These are phyloP conservation scores for Trichogramma pretiosum DNA, from an alignment of 1,140 invertebrate species.

Conservation along the genomic window DNA sequence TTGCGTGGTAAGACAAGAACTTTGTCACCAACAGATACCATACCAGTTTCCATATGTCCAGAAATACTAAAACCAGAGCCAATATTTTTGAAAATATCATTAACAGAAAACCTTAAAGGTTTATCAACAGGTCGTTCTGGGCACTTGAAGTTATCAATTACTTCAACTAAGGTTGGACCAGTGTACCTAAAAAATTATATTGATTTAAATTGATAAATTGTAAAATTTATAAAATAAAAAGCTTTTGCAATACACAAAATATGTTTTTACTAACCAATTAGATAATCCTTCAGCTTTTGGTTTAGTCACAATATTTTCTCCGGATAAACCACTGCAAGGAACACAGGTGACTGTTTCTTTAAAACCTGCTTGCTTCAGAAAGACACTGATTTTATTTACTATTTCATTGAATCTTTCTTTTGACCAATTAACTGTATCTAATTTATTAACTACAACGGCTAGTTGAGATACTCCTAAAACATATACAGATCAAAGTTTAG, in stretches of 20 bases:
- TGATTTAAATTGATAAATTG: no score
- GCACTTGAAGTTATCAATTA: conserved; percentile 68
- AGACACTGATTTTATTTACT: conserved; percentile 70
- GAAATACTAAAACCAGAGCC: conserved; percentile 80
- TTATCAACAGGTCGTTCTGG: conserved; percentile 78
- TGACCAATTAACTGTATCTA: conserved; percentile 99
- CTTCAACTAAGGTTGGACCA: conserved; percentile 35
- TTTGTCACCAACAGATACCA: conserved; percentile 75
- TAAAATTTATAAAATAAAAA: neutral
- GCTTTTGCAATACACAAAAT: neutral
- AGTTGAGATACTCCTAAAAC: conserved; percentile 37
- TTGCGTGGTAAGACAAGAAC: conserved; percentile 79
- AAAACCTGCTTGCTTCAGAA: conserved; percentile 92
- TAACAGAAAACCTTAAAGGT: conserved; percentile 84
- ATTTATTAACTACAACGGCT: conserved; percentile 61
- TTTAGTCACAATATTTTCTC: conserved; percentile 77
- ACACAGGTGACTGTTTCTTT: conserved; percentile 81
- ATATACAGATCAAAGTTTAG: neutral
- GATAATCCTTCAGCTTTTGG: conserved; percentile 59
- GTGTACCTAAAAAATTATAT: conserved; percentile 33
- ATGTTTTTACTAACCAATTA: conserved; percentile 29
- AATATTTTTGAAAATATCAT: conserved; percentile 91
- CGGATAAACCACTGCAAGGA: conserved; percentile 90
- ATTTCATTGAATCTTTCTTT: conserved; percentile 86
- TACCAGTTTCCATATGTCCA: conserved; percentile 86